Evolutionary conservation across 2,113 vertebrate species (phyloP).

Genomic region (Pao palembangensis): DNA sequence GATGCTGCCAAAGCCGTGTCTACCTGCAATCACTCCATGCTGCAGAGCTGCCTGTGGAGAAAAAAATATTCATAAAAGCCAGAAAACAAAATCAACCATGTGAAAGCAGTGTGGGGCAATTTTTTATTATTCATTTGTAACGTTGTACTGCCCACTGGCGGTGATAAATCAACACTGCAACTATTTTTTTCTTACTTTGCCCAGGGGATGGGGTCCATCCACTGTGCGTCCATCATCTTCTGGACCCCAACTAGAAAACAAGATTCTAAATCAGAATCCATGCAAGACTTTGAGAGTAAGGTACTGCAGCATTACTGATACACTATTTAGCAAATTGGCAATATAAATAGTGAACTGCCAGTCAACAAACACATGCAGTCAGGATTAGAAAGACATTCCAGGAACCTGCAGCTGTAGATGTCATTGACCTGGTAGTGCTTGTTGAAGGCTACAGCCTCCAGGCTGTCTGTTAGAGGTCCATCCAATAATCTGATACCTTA

Average conservation of each 20-base stretch:
- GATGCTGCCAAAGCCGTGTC: constrained; percentile 92
- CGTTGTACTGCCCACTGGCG: constrained; percentile 58
- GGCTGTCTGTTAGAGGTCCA: constrained; percentile 94
- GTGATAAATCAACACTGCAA: constrained; percentile 4
- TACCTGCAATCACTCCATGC: constrained; percentile 91
- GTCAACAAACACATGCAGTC: not conserved
- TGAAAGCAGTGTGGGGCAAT: not conserved
- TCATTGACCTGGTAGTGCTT: constrained; percentile 99
- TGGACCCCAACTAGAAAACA: constrained; percentile 88
- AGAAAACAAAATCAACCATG: not conserved
- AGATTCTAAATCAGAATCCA: not conserved
- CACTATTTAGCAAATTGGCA: not conserved
- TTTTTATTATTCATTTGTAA: not conserved
- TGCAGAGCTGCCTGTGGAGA: constrained; percentile 85
- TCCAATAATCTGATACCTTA: constrained; percentile 96
- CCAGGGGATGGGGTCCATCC: constrained; percentile 94
- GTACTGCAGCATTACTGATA: not conserved
- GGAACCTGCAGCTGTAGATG: constrained; percentile 97
- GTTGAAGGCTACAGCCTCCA: constrained; percentile 97
- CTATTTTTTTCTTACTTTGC: constrained; percentile 78
- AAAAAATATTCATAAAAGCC: not conserved
- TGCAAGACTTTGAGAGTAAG: not conserved
- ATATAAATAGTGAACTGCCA: not conserved
- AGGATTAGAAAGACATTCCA: not conserved
- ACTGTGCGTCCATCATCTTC: constrained; percentile 95